Conservation (phyloP, 2,797 vertebrate genomes). For the Notolepis coatsorum region DNA sequence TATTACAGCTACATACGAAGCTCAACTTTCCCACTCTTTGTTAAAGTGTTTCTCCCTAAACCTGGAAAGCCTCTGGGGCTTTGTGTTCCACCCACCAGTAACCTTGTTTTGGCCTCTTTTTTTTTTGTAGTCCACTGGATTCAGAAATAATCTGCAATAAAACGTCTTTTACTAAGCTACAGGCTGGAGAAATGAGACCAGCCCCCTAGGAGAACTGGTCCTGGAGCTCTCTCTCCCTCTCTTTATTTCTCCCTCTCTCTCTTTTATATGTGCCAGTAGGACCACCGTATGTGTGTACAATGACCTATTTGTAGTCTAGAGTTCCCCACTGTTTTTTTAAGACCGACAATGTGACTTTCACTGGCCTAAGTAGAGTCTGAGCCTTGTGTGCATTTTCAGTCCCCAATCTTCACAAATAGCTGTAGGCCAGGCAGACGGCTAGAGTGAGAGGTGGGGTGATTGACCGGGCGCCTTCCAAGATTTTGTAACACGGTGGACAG, state of each 20-base stretch:
- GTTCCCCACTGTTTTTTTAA: neutral
- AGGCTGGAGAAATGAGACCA: slow-evolving; percentile 51
- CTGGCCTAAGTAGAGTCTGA: neutral
- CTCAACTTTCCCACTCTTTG: too few species aligned
- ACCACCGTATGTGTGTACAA: slow-evolving; percentile 17
- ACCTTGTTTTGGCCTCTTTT: slow-evolving; percentile 63
- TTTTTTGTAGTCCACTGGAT: slow-evolving; percentile 54
- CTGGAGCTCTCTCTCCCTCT: slow-evolving; percentile 12
- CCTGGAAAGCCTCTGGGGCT: slow-evolving; percentile 51
- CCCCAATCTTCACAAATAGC: neutral
- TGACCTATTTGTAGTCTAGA: too few species aligned
- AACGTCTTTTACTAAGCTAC: slow-evolving; percentile 66
- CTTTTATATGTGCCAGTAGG: slow-evolving; percentile 30
- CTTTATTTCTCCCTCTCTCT: slow-evolving; percentile 2
- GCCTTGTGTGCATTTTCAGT: neutral
- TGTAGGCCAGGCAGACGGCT: slow-evolving; percentile 41
- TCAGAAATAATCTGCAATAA: slow-evolving; percentile 57
- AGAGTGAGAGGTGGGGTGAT: slow-evolving; percentile 30
- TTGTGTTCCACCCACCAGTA: slow-evolving; percentile 62
- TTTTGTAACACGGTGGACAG: too few species aligned
- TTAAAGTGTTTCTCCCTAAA: slow-evolving; percentile 52
- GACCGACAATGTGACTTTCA: neutral
- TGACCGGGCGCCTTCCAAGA: too few species aligned
- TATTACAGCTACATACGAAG: slow-evolving; percentile 36
- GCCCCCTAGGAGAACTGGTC: slow-evolving; percentile 28